Evolutionary conservation across 2,113 vertebrate genomes (phyloP), one percentile per base, ranked within the genome.

Genomic region (Sinocyclocheilus maitianheensis): DNA sequence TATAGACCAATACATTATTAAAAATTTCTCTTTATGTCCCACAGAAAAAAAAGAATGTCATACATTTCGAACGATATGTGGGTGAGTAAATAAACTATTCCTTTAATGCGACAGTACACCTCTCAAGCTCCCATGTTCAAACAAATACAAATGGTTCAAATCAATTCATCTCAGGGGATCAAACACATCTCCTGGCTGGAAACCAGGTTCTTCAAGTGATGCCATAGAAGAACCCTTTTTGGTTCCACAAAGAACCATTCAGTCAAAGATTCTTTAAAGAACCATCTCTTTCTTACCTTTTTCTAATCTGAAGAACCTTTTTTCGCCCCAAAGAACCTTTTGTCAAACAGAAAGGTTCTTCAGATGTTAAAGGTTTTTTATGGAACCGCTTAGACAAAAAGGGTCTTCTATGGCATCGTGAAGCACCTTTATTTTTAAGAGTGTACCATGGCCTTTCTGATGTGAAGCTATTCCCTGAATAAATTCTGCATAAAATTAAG

Each of bases 111-210:
- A 40, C 34, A 7, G 34, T 81, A 26, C n/a, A 48, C 37, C 16
- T 30, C 40, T n/a, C 34, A 60, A 40, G 37, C 26, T 53, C 46
- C 26, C 1, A 3, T 13, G 20, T 80, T 40, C 30, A 16, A 81
- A 65, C 40, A 67, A 46, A 48, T 20, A 40, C n/a, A 65, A 46
- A 48, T 18, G 20, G 37, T 24, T 63, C 84, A 72, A 83, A 83
- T 75, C 76, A 75, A 85, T 77, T 84, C 18, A 48, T 88, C 62
- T 48, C 51, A 34, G 69, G 53, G 53, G 80, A 80, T 84, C 34
- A 81, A 81, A 37, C 48, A 43, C 71, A 30, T n/a, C 43, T n/a
- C 63, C 71, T 51, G 26, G 69, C 26, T 13, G 71, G 67, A 74
- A 77, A 87, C 67, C 26, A 26, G 26, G 26, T 26, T 26, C 26